Percentiles rank a stretch among this genome's conserved stretches.
Conservation (phyloP, 1,140 invertebrate genomes). For the Drosophila aff. region DNA sequence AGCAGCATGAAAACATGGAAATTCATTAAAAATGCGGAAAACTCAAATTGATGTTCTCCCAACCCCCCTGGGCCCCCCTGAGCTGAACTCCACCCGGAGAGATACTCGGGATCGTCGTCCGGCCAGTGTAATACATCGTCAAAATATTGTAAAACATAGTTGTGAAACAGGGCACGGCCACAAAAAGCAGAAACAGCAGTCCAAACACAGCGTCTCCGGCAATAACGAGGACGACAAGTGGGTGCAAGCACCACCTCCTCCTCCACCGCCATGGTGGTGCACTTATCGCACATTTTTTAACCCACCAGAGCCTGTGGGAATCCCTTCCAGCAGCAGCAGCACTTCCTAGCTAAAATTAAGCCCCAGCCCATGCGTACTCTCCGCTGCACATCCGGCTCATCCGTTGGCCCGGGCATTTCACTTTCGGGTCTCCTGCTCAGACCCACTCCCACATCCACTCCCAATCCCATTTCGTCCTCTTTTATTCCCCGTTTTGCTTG, state of each 20-base stretch:
- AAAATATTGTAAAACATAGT: conserved; percentile 84
- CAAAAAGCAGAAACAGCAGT: conserved; percentile 56
- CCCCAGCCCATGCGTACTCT: conserved; percentile 56
- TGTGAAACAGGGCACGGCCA: conserved; percentile 75
- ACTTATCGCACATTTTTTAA: conserved; percentile 69
- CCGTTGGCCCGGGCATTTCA: conserved; percentile 63
- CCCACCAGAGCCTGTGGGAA: conserved; percentile 35
- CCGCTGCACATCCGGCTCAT: conserved; percentile 62
- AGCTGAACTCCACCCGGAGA: conserved; percentile 11
- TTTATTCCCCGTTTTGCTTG: conserved; percentile 23
- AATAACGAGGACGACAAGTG: conserved; percentile 67
- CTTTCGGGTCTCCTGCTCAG: conserved; percentile 45
- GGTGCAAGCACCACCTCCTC: conserved; percentile 38
- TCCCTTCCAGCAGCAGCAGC: conserved; percentile 22
- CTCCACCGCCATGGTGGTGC: conserved; percentile 52
- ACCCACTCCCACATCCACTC: conserved; percentile 10
- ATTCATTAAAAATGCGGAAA: conserved; percentile 83
- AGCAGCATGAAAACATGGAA: conserved; percentile 52
- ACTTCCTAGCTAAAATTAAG: conserved; percentile 75
- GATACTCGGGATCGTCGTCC: conserved; percentile 23
- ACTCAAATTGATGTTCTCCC: conserved; percentile 75
- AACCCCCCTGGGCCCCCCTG: conserved; percentile 8
- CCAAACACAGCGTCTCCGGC: conserved; percentile 48
- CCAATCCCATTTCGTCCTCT: conserved; percentile 15
- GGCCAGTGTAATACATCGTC: conserved; percentile 70